Percentiles rank a stretch among this genome's conserved stretches.
phyloP scores from a whole-genome alignment of 92 coral and sea anemone genomes.

The Epizoanthus ramosus region DNA sequence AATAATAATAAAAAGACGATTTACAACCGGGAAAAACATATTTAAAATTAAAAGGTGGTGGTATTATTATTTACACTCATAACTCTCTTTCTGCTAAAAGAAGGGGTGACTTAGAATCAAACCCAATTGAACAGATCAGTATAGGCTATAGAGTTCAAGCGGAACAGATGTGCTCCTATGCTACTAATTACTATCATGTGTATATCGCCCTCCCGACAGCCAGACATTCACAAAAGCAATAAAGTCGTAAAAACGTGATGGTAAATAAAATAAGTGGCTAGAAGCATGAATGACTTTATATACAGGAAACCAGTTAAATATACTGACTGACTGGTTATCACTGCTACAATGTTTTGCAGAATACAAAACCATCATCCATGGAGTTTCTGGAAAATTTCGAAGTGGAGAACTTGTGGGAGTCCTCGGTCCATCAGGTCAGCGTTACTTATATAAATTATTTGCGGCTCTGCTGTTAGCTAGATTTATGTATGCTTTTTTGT shows the following conservation, averaged over 20 bases:
- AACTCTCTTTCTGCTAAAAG: conserved; percentile 19
- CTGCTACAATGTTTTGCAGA: conserved; percentile 51
- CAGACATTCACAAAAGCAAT: no score
- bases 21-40: no score
- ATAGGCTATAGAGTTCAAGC: conserved; percentile 27
- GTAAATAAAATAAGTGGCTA: no score
- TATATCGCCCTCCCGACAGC: conserved; percentile 6
- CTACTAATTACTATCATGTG: conserved; percentile 39
- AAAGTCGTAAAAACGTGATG: no score
- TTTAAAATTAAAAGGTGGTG: conserved; percentile 37
- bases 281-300: no score
- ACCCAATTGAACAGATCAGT: conserved; percentile 29
- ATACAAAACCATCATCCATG: conserved; percentile 85
- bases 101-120: conserved; percentile 22
- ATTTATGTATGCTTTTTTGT: not conserved
- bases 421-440: conserved; percentile 97
- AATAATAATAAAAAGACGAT: no score
- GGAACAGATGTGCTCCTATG: conserved; percentile 34
- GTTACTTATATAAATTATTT: not conserved
- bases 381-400: conserved; percentile 84
- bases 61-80: conserved; percentile 37
- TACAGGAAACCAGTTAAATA: no score
- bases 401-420: conserved; percentile 96
- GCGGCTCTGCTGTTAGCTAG: not conserved
- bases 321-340: not conserved